Percentiles rank a stretch among this genome's conserved stretches.
Evolutionary conservation across 2,888 invertebrate species (phyloP).

Genomic region (Cheilosia impressa): DNA sequence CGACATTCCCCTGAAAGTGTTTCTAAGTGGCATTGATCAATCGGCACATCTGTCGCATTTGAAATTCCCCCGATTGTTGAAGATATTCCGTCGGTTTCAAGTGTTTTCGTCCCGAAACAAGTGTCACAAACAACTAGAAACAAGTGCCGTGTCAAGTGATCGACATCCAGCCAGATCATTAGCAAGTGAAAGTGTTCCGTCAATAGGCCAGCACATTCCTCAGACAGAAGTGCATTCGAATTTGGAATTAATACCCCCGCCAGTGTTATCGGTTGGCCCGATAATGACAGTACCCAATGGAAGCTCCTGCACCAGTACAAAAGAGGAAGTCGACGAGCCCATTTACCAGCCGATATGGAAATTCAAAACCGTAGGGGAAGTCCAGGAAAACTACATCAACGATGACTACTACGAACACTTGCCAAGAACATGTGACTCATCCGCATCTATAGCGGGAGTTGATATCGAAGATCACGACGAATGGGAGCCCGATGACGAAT

Average conservation of each 20-base stretch:
- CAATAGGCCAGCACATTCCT: slow-evolving; percentile 2
- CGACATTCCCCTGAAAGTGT: slow-evolving; percentile 76
- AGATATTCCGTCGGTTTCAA: slow-evolving; percentile 58
- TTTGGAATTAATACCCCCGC: background rate
- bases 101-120: slow-evolving; percentile 35
- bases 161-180: slow-evolving; percentile 38
- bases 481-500: slow-evolving; percentile 83
- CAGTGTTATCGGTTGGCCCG: slow-evolving; percentile 3
- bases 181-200: slow-evolving; percentile 48
- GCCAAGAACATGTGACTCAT: slow-evolving; percentile 64
- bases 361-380: slow-evolving; percentile 81
- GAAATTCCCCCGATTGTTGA: slow-evolving; percentile 14
- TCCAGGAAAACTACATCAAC: slow-evolving; percentile 77
- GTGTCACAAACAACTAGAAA: slow-evolving; percentile 5
- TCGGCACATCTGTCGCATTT: slow-evolving; percentile 28
- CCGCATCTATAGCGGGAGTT: slow-evolving; percentile 30
- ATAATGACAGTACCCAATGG: slow-evolving; percentile 76
- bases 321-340: slow-evolving; percentile 79
- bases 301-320: slow-evolving; percentile 44
- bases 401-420: slow-evolving; percentile 62
- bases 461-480: slow-evolving; percentile 81
- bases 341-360: slow-evolving; percentile 84
- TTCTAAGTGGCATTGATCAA: slow-evolving; percentile 59
- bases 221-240: background rate
- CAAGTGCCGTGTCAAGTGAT: slow-evolving; percentile 48